Evolutionary conservation across 2,888 invertebrate species (phyloP).

Genomic region (Agonopterix subpropinquella): DNA sequence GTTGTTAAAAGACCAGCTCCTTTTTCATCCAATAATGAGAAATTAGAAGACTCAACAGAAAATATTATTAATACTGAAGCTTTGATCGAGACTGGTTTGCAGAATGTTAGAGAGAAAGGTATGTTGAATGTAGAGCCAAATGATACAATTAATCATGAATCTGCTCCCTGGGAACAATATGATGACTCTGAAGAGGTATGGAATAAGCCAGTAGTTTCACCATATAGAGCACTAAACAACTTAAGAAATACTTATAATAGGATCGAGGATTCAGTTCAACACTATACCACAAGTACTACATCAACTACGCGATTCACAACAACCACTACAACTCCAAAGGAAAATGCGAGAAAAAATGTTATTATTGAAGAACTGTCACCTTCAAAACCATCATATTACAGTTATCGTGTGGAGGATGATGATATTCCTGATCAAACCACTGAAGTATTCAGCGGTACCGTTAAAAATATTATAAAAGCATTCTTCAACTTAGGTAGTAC

Average conservation of each 20-base stretch:
- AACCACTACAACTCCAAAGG: slow-evolving; percentile 24
- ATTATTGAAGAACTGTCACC: slow-evolving; percentile 28
- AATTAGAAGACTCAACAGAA: slow-evolving; percentile 35
- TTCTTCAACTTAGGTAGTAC: slow-evolving; percentile 48
- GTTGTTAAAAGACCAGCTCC: slow-evolving; percentile 48
- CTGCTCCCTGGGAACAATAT: slow-evolving; percentile 18
- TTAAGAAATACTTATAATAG: slow-evolving; percentile 34
- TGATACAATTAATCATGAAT: slow-evolving; percentile 19
- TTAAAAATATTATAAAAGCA: slow-evolving; percentile 56
- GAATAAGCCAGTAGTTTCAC: slow-evolving; percentile 64
- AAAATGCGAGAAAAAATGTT: slow-evolving; percentile 17
- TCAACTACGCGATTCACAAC: slow-evolving; percentile 26
- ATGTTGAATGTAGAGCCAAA: slow-evolving; percentile 16
- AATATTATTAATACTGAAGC: slow-evolving; percentile 35
- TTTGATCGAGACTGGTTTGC: slow-evolving; percentile 32
- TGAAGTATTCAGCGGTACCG: slow-evolving; percentile 54
- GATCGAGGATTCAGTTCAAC: slow-evolving; percentile 23
- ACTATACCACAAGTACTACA: slow-evolving; percentile 32
- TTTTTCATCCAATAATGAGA: slow-evolving; percentile 26
- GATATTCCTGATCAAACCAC: slow-evolving; percentile 54
- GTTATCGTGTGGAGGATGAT: slow-evolving; percentile 56
- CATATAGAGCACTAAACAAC: slow-evolving; percentile 69
- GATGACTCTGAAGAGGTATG: slow-evolving; percentile 27
- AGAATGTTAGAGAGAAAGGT: slow-evolving; percentile 21
- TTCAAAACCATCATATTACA: slow-evolving; percentile 52